Base-by-base conservation (phyloP, 2,113 vertebrate species). In the Larimichthys crocea region DNA sequence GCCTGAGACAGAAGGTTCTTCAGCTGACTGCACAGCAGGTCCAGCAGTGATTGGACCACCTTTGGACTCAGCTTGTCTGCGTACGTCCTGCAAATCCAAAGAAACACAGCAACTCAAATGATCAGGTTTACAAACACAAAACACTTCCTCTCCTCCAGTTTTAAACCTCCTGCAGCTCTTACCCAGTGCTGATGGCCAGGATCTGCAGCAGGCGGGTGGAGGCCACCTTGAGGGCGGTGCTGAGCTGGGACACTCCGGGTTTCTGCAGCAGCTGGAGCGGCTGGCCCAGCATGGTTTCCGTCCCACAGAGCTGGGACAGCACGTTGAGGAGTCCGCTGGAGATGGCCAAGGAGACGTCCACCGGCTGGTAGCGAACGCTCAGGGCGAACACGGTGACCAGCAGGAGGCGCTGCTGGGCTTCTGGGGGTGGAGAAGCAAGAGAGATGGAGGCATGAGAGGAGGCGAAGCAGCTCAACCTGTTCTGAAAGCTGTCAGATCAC, bases 151-250 rank as follows among this genome's bases (percentile, higher is more conserved):
- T 35, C 31, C 31, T 35, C 31, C 31, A 35, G 6, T 40, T 40
- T 40, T 40, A 40, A 40, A 9, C 14, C 10, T 31, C 44, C 40
- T 11, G 0, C 17, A n/a, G 20, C 20, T 80, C 96, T 94, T 77
- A 99, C 98, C 98, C 98, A 0, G 98, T 99, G 88, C 98, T 99
- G 92, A 99, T 99, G 86, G 98, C 97, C 0, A 99, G 95, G 82
- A 99, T 99, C 91, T 99, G 98, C 55, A 99, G 96, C 22, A 99
- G 92, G 26, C 98, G 95, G 0, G 98, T 99, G 87, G 98, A 98
- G 60, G 98, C 98, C 88, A 99, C 98, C 92, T 99, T 98, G 74
- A 99, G 95, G 62, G 98, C 98, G 0, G 97, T 99, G 94, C 97
- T 97, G 79, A 99, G 97, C 94, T 98, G 98, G 46, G 98, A 99